A percentile compares a stretch with the other conserved stretches of the same genome.
These are phyloP conservation scores for Manis javanica DNA, from an alignment of 2,797 vertebrate species.

Conservation along the genomic window DNA sequence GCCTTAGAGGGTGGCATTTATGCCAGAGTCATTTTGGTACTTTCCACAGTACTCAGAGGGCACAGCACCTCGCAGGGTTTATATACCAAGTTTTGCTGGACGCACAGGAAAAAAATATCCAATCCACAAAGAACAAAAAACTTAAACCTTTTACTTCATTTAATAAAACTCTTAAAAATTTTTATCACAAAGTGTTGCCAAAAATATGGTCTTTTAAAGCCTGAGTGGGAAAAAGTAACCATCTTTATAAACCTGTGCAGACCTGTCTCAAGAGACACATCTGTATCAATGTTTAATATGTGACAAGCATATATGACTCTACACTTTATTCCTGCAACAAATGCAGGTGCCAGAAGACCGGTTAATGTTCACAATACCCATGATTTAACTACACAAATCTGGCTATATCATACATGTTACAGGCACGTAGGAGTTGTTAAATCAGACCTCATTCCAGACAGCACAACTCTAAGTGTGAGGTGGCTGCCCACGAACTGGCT, in stretches of 20 bases:
- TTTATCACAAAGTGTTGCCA: neutral
- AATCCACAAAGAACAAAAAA: neutral
- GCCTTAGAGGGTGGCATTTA: neutral
- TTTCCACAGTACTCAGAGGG: neutral
- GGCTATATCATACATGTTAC: neutral
- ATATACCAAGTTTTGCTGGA: neutral
- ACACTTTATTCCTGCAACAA: neutral
- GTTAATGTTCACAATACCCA: conserved; percentile 1
- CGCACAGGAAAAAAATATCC: neutral
- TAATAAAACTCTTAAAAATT: neutral
- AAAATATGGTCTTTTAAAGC: conserved; percentile 62
- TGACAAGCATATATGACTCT: conserved; percentile 16
- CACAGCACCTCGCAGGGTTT: neutral
- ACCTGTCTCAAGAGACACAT: conserved; percentile 64
- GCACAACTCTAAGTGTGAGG: neutral
- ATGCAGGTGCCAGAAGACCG: neutral
- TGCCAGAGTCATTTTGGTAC: neutral
- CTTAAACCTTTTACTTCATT: conserved; percentile 22
- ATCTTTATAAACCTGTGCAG: conserved; percentile 25
- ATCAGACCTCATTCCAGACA: conserved; percentile 52
- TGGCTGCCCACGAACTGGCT: neutral
- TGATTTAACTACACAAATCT: neutral
- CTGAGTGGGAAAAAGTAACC: neutral
- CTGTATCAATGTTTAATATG: conserved; percentile 63
- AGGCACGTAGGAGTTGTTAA: neutral